Base-by-base conservation (phyloP, 2,797 vertebrate species). In the Poecilia velifera region DNA sequence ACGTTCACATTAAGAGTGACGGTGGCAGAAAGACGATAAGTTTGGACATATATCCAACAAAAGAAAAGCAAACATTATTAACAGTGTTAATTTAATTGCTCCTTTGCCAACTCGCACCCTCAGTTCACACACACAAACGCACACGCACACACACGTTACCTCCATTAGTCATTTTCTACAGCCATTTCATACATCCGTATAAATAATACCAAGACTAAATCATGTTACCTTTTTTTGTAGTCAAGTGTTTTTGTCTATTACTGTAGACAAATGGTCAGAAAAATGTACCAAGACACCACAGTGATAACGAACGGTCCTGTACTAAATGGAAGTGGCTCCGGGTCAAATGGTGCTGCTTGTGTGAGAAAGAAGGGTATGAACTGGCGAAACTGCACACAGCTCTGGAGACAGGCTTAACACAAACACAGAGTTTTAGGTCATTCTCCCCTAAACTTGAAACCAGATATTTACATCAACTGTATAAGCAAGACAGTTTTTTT, bases 371-470 rank as follows among this genome's bases (percentile, higher is more conserved):
- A 64, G 7, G 34, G 62, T 64, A 36, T 18, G 3, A 22, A 36
- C 20, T 20, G 6, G 16, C 0, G 10, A 34, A 62, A 62, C 18
- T 34, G 31, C 9, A 34, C 5, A 6, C 14, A 18, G 28, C 14
- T 64, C 59, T 36, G 14, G 9, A 64, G 62, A 64, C 62, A 9
- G 62, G 18, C 34, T 31, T 6, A 64, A 64, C 0, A 9, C 16
- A 20, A 36, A 64, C 59, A 64, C 62, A 64, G 62, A 64, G 62
- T 36, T 64, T 62, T 20, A 64, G 62, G 62, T 64, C 34, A 64
- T 64, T 39, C 2, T 62, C 3, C 18, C 34, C 3, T 18, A 9
- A 36, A 36, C 62, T 20, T 39, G 62, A 64, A 64, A 64, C 62
- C 34, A 64, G 31, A 64, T 64, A 36, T 64, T 64, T 36, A 22